Base-by-base conservation (phyloP, 2,888 invertebrate genomes). In the Patella ulyssiponensis region DNA sequence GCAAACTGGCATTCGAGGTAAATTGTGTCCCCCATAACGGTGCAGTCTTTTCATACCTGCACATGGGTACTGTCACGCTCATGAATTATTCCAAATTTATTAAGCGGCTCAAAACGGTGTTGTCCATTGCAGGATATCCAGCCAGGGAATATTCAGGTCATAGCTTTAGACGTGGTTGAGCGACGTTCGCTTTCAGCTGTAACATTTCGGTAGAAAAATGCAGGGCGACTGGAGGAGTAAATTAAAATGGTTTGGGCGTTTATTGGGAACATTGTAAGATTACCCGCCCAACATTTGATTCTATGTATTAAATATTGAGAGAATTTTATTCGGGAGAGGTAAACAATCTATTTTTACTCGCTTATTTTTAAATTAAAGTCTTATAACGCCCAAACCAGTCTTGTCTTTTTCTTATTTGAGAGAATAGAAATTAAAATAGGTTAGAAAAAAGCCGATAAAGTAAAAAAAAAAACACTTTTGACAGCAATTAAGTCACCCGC, bases 311-410 rank as follows among this genome's bases (percentile, higher is more conserved):
- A n/a, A 58, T 5, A n/a, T 58, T 58, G 58, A n/a, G n/a, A n/a
- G 5, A n/a, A 5, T 58, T 58, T 58, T 58, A 58, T 15, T 15
- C n/a, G 58, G 15, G 58, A 58, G 58, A n/a, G 58, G 58, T 58
- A 58, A n/a, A 1, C 15, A n/a, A 58, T 58, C 5, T n/a, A n/a
- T 58, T 14, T n/a, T n/a, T n/a, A 58, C 27, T 27, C 27, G 27
- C 27, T 27, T 2, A 27, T 27, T 58, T 58, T 58, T 58, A 58
- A 5, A 14, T n/a, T 58, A 58, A 58, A 58, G 58, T 58, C 58
- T 58, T 58, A 58, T 58, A n/a, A n/a, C 58, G 58, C 58, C 58
- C 58, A 58, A 58, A 58, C 58, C 58, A 27, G 27, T 27, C n/a
- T 58, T 15, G 58, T 58, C 58, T 58, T 58, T 58, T n/a, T 58